Percentiles rank a stretch among this genome's conserved stretches.
phyloP scores from a whole-genome alignment of 2,113 vertebrate species.

The Mungos mungo region DNA sequence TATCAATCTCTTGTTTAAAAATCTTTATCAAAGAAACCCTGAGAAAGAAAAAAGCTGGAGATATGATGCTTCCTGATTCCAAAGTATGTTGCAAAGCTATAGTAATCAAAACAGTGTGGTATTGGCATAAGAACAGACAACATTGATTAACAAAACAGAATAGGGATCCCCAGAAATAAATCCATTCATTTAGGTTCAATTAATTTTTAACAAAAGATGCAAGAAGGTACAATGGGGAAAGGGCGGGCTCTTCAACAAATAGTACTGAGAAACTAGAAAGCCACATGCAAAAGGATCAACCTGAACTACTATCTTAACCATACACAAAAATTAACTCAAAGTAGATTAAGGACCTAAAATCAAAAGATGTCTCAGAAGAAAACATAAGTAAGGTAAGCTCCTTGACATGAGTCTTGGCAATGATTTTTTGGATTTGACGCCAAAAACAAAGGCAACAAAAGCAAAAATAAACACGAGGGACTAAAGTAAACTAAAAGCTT shows the following conservation, averaged over 20 bases:
- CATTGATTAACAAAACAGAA: not conserved
- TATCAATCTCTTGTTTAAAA: not conserved
- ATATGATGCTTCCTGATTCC: not conserved
- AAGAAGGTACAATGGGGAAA: not conserved
- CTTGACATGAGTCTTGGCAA: not conserved
- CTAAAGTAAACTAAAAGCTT: not conserved
- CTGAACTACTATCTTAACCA: not conserved
- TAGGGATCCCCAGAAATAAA: not conserved
- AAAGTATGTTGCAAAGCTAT: not conserved
- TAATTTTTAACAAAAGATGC: not conserved
- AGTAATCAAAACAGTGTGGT: not conserved
- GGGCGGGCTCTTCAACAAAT: not conserved
- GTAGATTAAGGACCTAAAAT: not conserved
- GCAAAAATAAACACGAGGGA: not conserved
- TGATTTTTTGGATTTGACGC: not conserved
- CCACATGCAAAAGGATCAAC: not conserved
- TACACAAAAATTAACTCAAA: not conserved
- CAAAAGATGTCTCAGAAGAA: not conserved
- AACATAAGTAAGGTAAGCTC: not conserved
- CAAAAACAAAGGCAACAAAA: not conserved
- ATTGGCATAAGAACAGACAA: not conserved
- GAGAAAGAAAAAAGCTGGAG: not conserved
- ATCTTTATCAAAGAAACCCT: not conserved
- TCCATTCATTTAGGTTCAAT: not conserved
- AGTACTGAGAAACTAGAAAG: not conserved